These are phyloP conservation scores for Psittacula cyanocephala DNA, from an alignment of 2,113 vertebrate genomes.

Conservation along the genomic window DNA sequence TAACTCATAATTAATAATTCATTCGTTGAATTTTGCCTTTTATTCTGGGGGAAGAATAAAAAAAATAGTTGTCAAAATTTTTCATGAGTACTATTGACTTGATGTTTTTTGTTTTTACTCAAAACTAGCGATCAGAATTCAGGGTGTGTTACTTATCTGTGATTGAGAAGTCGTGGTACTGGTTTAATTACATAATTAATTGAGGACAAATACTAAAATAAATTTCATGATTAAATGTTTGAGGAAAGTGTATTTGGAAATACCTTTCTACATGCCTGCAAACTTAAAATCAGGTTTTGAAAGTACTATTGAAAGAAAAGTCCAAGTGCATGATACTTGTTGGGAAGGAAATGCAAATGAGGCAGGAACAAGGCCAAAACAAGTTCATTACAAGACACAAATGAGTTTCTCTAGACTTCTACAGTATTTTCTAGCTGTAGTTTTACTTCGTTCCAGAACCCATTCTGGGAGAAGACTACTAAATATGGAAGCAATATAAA, in stretches of 20 bases:
- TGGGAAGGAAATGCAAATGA: neutral
- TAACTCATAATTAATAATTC: slow-evolving; percentile 60
- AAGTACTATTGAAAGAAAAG: neutral
- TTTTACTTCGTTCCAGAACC: neutral
- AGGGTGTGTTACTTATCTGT: neutral
- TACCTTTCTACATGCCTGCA: neutral
- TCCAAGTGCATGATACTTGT: neutral
- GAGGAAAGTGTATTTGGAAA: neutral
- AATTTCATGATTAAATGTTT: neutral
- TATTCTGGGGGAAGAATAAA: neutral
- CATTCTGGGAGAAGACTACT: neutral
- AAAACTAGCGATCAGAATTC: neutral
- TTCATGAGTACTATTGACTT: neutral
- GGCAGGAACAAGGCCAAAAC: neutral
- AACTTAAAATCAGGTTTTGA: neutral
- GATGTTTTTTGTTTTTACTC: neutral
- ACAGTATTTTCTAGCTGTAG: neutral
- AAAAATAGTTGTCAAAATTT: slow-evolving; percentile 24
- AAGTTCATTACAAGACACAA: neutral
- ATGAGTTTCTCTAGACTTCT: neutral
- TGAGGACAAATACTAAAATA: neutral
- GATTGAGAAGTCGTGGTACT: neutral
- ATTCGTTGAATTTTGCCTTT: slow-evolving; percentile 27
- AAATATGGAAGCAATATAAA: neutral
- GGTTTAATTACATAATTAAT: neutral